Evolutionary conservation across 2,113 vertebrate genomes (phyloP).

Genomic region (Pollachius pollachius): DNA sequence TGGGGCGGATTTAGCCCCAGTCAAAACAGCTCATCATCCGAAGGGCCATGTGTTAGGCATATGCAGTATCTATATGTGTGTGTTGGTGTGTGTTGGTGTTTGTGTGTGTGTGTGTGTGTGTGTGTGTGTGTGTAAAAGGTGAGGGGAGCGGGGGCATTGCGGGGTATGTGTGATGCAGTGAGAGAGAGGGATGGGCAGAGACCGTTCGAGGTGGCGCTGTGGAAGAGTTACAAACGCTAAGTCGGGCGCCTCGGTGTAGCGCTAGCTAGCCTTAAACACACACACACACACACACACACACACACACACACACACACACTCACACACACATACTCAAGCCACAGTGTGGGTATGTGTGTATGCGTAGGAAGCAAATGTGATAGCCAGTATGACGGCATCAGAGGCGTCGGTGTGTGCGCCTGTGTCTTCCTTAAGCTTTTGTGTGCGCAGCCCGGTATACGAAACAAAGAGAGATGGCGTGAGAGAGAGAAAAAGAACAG

Average conservation of each 20-base stretch:
- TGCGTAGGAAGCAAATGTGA: too few relatives aligned
- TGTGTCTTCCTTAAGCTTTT: too few relatives aligned
- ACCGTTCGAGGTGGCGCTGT: neutral
- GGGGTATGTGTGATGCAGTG: neutral
- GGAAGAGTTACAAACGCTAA: neutral
- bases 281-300: too few relatives aligned
- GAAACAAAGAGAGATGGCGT: too few relatives aligned
- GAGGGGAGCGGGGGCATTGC: neutral
- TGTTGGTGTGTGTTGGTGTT: slow-evolving; percentile 8
- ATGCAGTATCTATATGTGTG: slow-evolving; percentile 13
- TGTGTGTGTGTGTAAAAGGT: slow-evolving; percentile 10
- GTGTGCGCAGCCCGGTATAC: too few relatives aligned
- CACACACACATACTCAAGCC: too few relatives aligned
- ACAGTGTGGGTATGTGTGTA: too few relatives aligned
- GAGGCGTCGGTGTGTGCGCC: too few relatives aligned
- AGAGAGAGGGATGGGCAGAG: neutral
- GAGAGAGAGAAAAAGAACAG: neutral
- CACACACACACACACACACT: neutral
- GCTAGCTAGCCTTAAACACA: slow-evolving; percentile 37
- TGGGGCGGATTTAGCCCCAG: slow-evolving; percentile 46
- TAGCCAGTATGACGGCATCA: too few relatives aligned
- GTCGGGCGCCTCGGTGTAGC: too few relatives aligned
- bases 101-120: slow-evolving; percentile 29
- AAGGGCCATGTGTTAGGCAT: slow-evolving; percentile 37
- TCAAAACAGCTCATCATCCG: slow-evolving; percentile 51